Percentiles rank a stretch among this genome's conserved stretches.
Conservation (phyloP, 2,113 vertebrate genomes). For the Addax nasomaculatus region DNA sequence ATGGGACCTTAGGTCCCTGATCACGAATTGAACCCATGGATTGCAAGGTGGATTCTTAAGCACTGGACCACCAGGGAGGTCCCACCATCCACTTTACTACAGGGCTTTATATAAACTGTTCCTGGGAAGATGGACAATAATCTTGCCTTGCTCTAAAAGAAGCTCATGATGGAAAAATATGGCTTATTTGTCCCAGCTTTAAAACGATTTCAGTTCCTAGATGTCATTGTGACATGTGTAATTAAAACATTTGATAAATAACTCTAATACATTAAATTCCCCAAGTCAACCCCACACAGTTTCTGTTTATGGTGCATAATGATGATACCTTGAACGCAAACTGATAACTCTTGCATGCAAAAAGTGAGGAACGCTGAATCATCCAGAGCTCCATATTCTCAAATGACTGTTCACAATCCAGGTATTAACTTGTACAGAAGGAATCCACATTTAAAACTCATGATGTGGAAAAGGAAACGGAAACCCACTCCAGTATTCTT, state of each 20-base stretch:
- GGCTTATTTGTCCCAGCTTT: neutral
- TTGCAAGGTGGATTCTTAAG: neutral
- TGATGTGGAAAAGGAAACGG: neutral
- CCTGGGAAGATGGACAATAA: neutral
- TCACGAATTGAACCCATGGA: accelerated
- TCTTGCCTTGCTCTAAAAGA: neutral
- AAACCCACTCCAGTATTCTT: neutral
- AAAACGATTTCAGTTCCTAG: neutral
- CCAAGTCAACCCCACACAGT: neutral
- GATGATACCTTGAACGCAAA: neutral
- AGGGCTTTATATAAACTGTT: neutral
- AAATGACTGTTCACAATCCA: neutral
- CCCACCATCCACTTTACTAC: neutral
- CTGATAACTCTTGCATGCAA: neutral
- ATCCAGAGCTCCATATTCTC: neutral
- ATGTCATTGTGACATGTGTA: neutral
- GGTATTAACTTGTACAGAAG: neutral
- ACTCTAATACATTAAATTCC: neutral
- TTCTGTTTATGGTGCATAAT: neutral
- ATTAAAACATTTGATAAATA: neutral
- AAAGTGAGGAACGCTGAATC: neutral
- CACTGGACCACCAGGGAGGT: neutral
- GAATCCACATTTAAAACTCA: neutral
- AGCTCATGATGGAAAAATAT: neutral
- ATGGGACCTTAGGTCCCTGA: neutral